Base-by-base conservation (phyloP, 2,797 vertebrate genomes). In the Pempheris klunzingeri region DNA sequence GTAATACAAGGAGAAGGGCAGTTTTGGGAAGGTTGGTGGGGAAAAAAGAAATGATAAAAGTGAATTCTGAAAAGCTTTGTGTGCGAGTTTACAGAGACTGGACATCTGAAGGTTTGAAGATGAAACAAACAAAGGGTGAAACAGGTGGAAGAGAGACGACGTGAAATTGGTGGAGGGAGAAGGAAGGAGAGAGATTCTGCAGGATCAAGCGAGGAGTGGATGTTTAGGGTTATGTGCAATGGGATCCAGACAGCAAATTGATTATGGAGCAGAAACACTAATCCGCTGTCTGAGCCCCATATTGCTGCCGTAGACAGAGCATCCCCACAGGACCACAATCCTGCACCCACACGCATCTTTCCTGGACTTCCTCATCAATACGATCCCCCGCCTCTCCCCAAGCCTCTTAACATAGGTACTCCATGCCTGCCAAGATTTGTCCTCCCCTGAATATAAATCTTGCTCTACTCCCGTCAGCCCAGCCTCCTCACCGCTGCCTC, bases 261-360 rank as follows among this genome's bases (percentile, higher is more conserved):
- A 93, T 93, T 92, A 90, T 89, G 75, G 79, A 88, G 88, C 91
- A 90, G 83, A 90, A 92, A 91, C 88, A 88, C 85, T 91, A 92
- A 93, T 92, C 90, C 77, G 74, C 83, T 71, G 86, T 92, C 88
- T 92, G 88, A 90, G 81, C 88, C 62, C 53, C 75, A 43, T 89
- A 87, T 87, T 81, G 71, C 80, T 74, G 78, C 78, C 34, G 60
- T 85, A 90, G 83, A 86, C 80, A 32, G 77, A 85, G 74, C 62
- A 65, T 87, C 78, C 88, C 89, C 87, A 49, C 28, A 79, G 86
- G 87, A 90, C 78, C 65, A 68, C 84, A 82, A 87, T 89, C 79
- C 85, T 52, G 77, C 87, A 90, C 84, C 90, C 88, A 75, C 83
- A 58, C 26, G 52, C 88, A 81, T 91, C 82, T 92, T 89, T 87